Conservation (phyloP, 1,140 invertebrate species). For the silkworm (Bombyx mori) region DNA sequence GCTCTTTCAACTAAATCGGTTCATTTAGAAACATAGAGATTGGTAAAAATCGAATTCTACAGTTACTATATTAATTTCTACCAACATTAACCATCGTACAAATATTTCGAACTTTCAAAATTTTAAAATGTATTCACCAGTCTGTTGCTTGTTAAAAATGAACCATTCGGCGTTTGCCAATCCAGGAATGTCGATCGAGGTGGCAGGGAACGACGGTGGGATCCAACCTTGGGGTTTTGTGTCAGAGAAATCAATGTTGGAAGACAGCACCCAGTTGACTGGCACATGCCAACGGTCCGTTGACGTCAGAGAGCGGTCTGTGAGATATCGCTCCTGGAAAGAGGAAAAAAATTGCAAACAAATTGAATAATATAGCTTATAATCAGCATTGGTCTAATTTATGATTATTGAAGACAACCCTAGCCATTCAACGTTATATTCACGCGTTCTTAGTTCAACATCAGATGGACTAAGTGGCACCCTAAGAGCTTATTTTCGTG, state of each 20-base stretch:
- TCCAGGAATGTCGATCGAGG: slow-evolving; percentile 37
- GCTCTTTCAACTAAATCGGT: too few relatives aligned
- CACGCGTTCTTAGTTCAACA: too few relatives aligned
- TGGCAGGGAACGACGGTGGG: slow-evolving; percentile 26
- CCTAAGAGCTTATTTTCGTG: too few relatives aligned
- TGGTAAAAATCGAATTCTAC: too few relatives aligned
- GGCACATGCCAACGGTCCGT: slow-evolving; percentile 53
- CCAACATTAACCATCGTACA: too few relatives aligned
- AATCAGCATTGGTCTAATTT: too few relatives aligned
- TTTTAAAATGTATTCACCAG: slow-evolving; percentile 55
- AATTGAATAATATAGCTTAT: neutral
- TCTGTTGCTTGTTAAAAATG: slow-evolving; percentile 74
- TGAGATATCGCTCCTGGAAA: slow-evolving; percentile 45
- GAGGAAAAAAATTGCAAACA: neutral
- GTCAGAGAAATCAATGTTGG: slow-evolving; percentile 39
- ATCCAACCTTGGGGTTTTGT: slow-evolving; percentile 53
- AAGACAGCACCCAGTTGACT: slow-evolving; percentile 54
- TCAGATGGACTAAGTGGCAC: too few relatives aligned
- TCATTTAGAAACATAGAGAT: too few relatives aligned
- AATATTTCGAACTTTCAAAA: neutral
- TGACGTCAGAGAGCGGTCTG: slow-evolving; percentile 29
- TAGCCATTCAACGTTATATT: too few relatives aligned
- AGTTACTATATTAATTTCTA: too few relatives aligned
- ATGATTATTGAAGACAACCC: too few relatives aligned
- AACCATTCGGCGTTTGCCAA: slow-evolving; percentile 67